These are phyloP conservation scores for Belgica antarctica DNA, from an alignment of 2,888 invertebrate genomes.

Conservation along the genomic window DNA sequence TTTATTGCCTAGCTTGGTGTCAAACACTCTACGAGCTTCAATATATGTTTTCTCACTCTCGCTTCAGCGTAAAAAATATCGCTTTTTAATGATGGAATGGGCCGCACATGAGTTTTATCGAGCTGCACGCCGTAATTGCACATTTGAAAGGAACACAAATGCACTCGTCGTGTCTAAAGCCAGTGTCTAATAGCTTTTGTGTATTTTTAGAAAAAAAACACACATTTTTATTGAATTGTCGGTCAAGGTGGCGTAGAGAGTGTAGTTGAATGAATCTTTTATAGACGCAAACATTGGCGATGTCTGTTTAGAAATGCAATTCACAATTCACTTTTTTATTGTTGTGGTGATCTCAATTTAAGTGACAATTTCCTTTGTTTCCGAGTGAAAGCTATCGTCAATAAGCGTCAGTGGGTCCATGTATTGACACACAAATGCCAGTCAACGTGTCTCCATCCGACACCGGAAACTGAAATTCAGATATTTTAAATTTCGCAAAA, in stretches of 20 bases:
- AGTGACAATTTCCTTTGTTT: conserved; percentile 44
- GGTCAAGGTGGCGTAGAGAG: conserved; percentile 38
- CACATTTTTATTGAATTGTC: conserved; percentile 38
- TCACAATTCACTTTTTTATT: conserved; percentile 13
- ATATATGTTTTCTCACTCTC: background rate
- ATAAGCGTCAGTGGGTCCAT: background rate
- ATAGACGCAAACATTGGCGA: conserved; percentile 10
- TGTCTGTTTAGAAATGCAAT: conserved; percentile 39
- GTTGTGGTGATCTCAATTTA: conserved; percentile 40
- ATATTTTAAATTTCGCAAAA: background rate
- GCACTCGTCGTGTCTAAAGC: background rate
- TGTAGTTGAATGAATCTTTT: conserved; percentile 43
- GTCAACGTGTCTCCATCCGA: too few relatives aligned
- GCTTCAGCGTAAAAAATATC: background rate
- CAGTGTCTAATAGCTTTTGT: conserved; percentile 14
- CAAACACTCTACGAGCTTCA: background rate
- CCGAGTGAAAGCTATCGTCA: conserved; percentile 30
- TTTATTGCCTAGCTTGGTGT: background rate
- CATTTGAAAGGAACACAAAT: background rate
- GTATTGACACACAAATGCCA: conserved; percentile 11
- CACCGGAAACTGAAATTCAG: conserved; percentile 3
- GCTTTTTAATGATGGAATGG: background rate
- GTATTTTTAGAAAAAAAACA: conserved; percentile 38
- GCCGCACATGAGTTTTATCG: background rate
- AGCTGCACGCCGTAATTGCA: background rate